phyloP scores from a whole-genome alignment of 2,113 vertebrate species.

The Semnornis frantzii region DNA sequence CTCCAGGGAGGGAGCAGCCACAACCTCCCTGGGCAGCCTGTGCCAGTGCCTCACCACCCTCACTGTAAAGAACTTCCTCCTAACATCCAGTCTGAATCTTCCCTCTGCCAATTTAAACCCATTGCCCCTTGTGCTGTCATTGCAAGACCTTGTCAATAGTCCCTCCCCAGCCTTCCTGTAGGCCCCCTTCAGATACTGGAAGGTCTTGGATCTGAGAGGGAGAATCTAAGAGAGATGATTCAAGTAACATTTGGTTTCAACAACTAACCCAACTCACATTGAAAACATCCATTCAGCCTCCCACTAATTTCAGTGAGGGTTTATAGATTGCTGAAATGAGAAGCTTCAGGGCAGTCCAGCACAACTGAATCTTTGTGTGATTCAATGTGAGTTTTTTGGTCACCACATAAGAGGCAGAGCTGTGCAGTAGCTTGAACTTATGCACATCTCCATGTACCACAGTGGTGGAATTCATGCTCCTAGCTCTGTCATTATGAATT shows the following conservation, averaged over 20 bases:
- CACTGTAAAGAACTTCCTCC: too few species aligned
- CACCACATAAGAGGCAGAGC: fast-evolving
- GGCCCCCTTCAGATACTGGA: too few species aligned
- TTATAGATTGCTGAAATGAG: neutral
- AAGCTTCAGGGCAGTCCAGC: neutral
- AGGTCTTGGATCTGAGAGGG: neutral
- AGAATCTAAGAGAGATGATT: neutral
- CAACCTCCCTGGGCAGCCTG: too few species aligned
- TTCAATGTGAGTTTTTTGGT: neutral
- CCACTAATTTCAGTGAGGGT: neutral
- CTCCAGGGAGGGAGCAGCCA: too few species aligned
- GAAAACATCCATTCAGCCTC: neutral
- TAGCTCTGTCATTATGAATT: neutral
- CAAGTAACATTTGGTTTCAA: neutral
- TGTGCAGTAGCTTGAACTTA: neutral
- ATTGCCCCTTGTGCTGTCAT: too few species aligned
- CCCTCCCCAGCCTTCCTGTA: too few species aligned
- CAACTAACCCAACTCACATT: neutral
- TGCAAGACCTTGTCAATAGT: too few species aligned
- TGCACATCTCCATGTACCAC: neutral
- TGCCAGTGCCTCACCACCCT: too few species aligned
- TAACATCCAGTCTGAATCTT: too few species aligned
- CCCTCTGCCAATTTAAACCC: too few species aligned
- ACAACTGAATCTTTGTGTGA: neutral
- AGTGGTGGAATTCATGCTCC: neutral